Base-by-base conservation (phyloP, 2,888 invertebrate genomes). In the Lasioglossum lativentre region DNA sequence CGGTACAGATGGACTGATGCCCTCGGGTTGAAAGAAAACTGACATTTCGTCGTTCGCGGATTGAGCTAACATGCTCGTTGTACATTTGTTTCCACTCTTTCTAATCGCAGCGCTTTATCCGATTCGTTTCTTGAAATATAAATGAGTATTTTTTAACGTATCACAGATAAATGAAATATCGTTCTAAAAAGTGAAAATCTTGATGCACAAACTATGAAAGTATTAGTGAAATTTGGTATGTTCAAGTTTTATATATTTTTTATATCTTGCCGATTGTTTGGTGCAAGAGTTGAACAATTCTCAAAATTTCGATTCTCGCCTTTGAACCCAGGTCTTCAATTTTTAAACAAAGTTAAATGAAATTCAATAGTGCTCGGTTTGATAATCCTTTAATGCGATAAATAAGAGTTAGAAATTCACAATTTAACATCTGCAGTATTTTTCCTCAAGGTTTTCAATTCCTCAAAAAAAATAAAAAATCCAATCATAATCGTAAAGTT, bases 21-120 rank as follows among this genome's bases (percentile, higher is more conserved):
- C 70, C 23, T 70, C 40, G 23, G 16, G 14, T 16, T 30, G 68
- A 72, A 76, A 23, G 52, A 75, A 78, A 68, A 66, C 30, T 27
- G 34, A 63, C 63, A 63, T 63, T 63, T 63, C 66, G 66, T 68
- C 34, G 34, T 68, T 23, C 23, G 23, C 34, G 10, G 38, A 68
- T 34, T 34, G 12, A 68, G 10, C 34, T 68, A 68, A 68, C 66
- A 34, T 1, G 23, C 66, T 34, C 66, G 66, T 1, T 10, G 10
- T 19, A 68, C 30, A 30, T 16, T 63, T 16, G 59, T 63, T 63
- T 27, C 27, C 27, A 5, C 27, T 59, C 59, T 14, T 59, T 59
- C 59, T 5, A 14, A 14, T 56, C n/a, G n/a, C 59, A 3, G 4
- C 59, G 14, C 14, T 63, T 27, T 30, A 27, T 59, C 27, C 2